Evolutionary conservation across 64 coral and sea anemone genomes (phyloP), one percentile per base, ranked within the genome.

Genomic region (Hydrozoanthus tunicans): DNA sequence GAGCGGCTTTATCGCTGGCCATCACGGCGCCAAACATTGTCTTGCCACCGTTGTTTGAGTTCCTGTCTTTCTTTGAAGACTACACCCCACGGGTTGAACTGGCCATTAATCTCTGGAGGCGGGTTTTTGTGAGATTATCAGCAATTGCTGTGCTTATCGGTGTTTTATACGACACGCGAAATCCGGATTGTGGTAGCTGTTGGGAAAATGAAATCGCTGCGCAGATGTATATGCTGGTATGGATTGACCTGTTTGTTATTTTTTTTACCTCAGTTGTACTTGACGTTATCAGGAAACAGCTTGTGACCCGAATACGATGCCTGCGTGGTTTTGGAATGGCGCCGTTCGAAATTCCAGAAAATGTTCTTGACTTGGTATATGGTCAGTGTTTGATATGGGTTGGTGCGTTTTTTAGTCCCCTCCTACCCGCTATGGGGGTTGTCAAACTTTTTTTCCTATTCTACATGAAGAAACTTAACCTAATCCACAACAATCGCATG

Each of bases 181-280:
- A 84, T 43, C 68, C 88, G 10, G 89, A 93, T 7, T 96, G 95
- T 70, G 26, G 74, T 51, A 85, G 10, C 6, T 97, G 95, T n/a
- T 97, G 95, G 95, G 95, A 97, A 73, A 94, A 97, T 62, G 95
- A 94, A 10, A 83, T 97, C 4, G 92, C 95, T 3, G 93, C 95
- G 7, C 95, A 97, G 60, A 97, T 97, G 95, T 97, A 97, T 64
- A 97, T 97, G 95, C 64, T 97, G 17, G 83, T 97, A 7, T 97
- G 95, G 95, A 91, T 97, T 7, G 95, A 97, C 56, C 89, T 97
- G 15, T 91, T 97, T 52, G 95, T 94, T 0, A 93, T 94, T 27
- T 54, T 97, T 14, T 58, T 90, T 15, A 93, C 90, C 17, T 94
- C 95, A 14, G 77, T 94, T 12, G 90, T 93, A 4, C 17, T 97